A percentile compares a stretch with the other conserved stretches of the same genome.
These are phyloP conservation scores for Punctoribates punctum DNA, from an alignment of 2,888 invertebrate species.

Conservation along the genomic window DNA sequence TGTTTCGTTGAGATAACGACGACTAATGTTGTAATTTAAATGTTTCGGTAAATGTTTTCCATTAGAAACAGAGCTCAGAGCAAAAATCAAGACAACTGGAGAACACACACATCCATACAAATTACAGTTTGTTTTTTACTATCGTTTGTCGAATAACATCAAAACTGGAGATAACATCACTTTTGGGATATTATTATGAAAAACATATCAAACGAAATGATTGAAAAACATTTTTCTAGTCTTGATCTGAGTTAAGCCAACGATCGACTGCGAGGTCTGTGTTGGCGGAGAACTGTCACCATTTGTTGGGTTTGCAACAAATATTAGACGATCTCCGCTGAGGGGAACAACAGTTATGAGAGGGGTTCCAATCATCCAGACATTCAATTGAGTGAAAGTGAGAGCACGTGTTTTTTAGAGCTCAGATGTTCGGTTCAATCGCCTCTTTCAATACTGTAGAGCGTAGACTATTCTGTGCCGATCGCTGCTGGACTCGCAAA, in stretches of 20 bases:
- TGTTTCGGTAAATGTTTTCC: background rate
- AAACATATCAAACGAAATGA: no score
- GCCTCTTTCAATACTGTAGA: conserved; percentile 11
- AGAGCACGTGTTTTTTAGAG: conserved; percentile 29
- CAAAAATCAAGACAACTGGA: background rate
- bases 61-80: background rate
- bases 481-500: background rate
- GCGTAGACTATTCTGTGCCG: background rate
- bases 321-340: conserved; percentile 19
- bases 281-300: conserved; percentile 22
- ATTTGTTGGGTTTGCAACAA: conserved; percentile 5
- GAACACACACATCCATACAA: conserved; percentile 30
- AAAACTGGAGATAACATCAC: background rate
- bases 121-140: background rate
- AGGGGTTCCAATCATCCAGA: background rate
- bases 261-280: background rate
- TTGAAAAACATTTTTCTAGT: no score
- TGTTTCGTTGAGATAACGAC: background rate
- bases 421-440: conserved; percentile 26
- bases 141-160: background rate
- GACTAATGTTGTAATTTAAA: conserved; percentile 16
- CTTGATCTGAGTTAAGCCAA: no score
- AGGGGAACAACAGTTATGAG: background rate
- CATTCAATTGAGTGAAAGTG: background rate
- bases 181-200: background rate